phyloP scores from a whole-genome alignment of 2,888 invertebrate species.

The Oxycera nigricornis region DNA sequence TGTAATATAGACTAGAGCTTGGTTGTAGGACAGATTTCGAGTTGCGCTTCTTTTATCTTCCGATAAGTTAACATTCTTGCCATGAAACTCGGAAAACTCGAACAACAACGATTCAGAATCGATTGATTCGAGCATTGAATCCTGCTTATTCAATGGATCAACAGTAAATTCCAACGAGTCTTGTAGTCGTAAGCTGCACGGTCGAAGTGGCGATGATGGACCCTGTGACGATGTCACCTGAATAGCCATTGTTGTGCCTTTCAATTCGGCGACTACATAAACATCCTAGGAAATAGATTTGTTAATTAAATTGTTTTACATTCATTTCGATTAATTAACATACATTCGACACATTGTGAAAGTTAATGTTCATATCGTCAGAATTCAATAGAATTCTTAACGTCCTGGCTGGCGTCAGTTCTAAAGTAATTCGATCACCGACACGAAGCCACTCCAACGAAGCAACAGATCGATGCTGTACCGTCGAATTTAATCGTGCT shows the following conservation, averaged over 20 bases:
- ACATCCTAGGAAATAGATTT: constrained; percentile 67
- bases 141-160: constrained; percentile 65
- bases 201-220: constrained; percentile 63
- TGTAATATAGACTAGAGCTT: constrained; percentile 76
- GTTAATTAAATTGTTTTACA: not conserved
- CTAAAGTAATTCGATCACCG: constrained; percentile 79
- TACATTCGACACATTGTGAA: constrained; percentile 80
- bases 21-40: constrained; percentile 83
- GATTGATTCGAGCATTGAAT: constrained; percentile 62
- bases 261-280: constrained; percentile 83
- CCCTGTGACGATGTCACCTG: constrained; percentile 73
- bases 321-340: constrained; percentile 50
- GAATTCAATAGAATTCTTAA: constrained; percentile 82
- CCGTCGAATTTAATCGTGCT: constrained; percentile 71
- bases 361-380: constrained; percentile 78
- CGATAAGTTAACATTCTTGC: constrained; percentile 78
- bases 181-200: constrained; percentile 64
- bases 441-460: constrained; percentile 81
- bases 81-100: constrained; percentile 83
- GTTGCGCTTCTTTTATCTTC: constrained; percentile 72
- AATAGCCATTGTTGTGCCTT: constrained; percentile 79
- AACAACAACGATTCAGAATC: constrained; percentile 65
- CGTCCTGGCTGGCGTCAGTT: constrained; percentile 72
- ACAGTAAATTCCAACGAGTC: constrained; percentile 69
- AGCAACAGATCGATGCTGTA: constrained; percentile 70